These are phyloP conservation scores for Xenopus tropicalis DNA, from an alignment of 2,113 vertebrate genomes.

Conservation along the genomic window UCB_Xtro_10.0 CM004450.2:94380001-94380500, in stretches of 20 bases:
- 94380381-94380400: too few relatives aligned
- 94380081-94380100: neutral
- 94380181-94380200: slow-evolving; percentile 20
- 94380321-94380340: neutral
- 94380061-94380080: slow-evolving; percentile 20
- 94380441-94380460: too few relatives aligned
- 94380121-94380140: slow-evolving; percentile 20
- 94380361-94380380: too few relatives aligned
- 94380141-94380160: neutral
- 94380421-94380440: too few relatives aligned
- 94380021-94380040: slow-evolving; percentile 34
- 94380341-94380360: neutral
- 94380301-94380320: neutral
- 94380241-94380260: neutral
- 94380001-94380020: slow-evolving; percentile 34
- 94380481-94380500: too few relatives aligned
- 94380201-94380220: neutral
- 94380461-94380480: too few relatives aligned
- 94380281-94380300: neutral
- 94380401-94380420: too few relatives aligned
- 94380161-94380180: slow-evolving; percentile 43
- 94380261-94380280: neutral
- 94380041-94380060: neutral
- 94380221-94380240: slow-evolving; percentile 11
- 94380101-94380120: neutral